phyloP scores from a whole-genome alignment of 2,888 invertebrate genomes.

The Lasioglossum leucozonium region DNA sequence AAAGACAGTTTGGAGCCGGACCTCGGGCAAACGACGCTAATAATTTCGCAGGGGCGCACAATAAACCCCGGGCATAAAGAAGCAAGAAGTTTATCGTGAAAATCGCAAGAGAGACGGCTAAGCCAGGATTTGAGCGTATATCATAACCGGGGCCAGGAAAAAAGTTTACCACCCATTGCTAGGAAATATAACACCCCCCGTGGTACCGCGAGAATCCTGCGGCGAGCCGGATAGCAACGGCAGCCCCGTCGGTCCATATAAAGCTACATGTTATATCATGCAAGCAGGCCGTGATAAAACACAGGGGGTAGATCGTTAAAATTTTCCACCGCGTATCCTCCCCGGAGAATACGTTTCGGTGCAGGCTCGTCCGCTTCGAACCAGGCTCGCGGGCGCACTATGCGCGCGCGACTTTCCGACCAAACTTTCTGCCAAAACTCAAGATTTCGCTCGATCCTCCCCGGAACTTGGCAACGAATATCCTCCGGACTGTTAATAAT shows the following conservation, averaged over 20 bases:
- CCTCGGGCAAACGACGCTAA: slow-evolving; percentile 32
- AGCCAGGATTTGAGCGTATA: slow-evolving; percentile 60
- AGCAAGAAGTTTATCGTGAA: slow-evolving; percentile 46
- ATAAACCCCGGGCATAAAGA: slow-evolving; percentile 57
- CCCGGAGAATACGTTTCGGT: background rate
- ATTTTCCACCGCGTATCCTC: slow-evolving; percentile 29
- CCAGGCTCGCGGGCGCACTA: background rate
- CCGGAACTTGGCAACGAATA: background rate
- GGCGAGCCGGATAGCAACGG: slow-evolving; percentile 42
- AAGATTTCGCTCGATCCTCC: background rate
- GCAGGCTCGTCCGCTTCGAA: background rate
- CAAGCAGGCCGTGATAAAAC: slow-evolving; percentile 67
- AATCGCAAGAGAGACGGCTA: slow-evolving; percentile 53
- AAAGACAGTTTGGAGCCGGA: background rate
- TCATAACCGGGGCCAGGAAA: slow-evolving; percentile 53
- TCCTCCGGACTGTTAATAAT: background rate
- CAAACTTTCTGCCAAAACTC: background rate
- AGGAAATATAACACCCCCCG: slow-evolving; percentile 67
- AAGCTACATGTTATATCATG: slow-evolving; percentile 66
- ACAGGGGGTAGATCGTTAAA: slow-evolving; percentile 57
- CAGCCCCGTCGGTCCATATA: slow-evolving; percentile 56
- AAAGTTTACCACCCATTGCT: slow-evolving; percentile 70
- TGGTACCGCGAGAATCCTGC: slow-evolving; percentile 56
- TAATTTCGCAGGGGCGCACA: slow-evolving; percentile 41
- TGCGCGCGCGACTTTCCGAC: background rate